Conservation (phyloP, 30 jellyfish, hydroid and myxozoan genomes). For the Chrysaora quinquecirrha region DNA sequence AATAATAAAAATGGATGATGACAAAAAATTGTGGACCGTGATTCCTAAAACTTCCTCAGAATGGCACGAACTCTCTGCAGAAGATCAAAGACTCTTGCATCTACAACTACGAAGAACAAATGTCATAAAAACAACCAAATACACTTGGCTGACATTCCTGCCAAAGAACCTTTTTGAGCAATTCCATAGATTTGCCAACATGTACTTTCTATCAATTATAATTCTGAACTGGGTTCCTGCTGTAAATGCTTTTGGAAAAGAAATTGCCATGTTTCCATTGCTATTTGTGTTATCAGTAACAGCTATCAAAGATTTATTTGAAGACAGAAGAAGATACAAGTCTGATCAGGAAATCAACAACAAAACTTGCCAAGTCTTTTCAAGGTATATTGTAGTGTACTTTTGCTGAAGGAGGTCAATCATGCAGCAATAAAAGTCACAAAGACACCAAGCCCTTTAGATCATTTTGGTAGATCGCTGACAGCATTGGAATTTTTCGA, state of each 20-base stretch:
- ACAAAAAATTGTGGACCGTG: slow-evolving; percentile 47
- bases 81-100: slow-evolving; percentile 21
- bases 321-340: slow-evolving; percentile 85
- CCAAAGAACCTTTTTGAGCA: slow-evolving; percentile 96
- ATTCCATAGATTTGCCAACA: slow-evolving; percentile 96
- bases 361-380: slow-evolving; percentile 63
- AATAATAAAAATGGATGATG: slow-evolving; percentile 48
- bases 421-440: too few species aligned
- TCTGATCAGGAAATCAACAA: slow-evolving; percentile 85
- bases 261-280: slow-evolving; percentile 97
- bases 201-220: slow-evolving; percentile 74
- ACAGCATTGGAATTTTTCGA: too few species aligned
- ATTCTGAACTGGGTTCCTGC: slow-evolving; percentile 95
- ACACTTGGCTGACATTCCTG: slow-evolving; percentile 80
- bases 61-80: not conserved
- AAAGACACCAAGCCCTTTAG: too few species aligned
- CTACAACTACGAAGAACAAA: slow-evolving; percentile 54
- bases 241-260: slow-evolving; percentile 98
- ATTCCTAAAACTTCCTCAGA: slow-evolving; percentile 42
- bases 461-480: too few species aligned
- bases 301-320: slow-evolving; percentile 91
- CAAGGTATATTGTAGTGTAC: slow-evolving; percentile 75
- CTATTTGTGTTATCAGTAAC: slow-evolving; percentile 94
- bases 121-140: slow-evolving; percentile 87
- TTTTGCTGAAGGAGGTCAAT: too few species aligned